Base-by-base conservation (phyloP, 1,140 invertebrate genomes). In the Scaptomyza montana region DNA sequence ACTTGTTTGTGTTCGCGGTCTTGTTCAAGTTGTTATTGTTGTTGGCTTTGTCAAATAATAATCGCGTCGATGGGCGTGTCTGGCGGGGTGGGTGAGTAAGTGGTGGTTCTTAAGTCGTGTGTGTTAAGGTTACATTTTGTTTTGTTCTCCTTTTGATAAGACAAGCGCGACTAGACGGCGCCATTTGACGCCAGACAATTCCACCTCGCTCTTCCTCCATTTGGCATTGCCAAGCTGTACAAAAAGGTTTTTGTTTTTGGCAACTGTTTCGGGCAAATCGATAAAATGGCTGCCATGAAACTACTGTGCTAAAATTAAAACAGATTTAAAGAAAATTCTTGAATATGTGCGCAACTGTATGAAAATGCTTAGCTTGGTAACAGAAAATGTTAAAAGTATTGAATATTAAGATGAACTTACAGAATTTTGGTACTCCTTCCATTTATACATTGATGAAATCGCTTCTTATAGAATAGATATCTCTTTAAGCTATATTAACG, bases 111-210 rank as follows among this genome's bases (percentile, higher is more conserved):
- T 49, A 63, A 47, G 65, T 55, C 63, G 73, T 57, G 69, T 84
- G 72, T 89, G 79, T 89, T 89, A 87, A 89, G 84, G 84, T 87
- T 87, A 84, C 73, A 89, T 16, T 77, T 75, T 89, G 66, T 74
- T 82, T 75, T 77, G 65, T 47, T 59, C 53, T 43, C 41, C 25
- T 51, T 41, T 39, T 49, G 59, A 59, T 43, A 65, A 10, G 36
- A 36, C 33, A 36, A 36, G 7, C 33, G 78, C 84, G 84, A 68
- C 84, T 56, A 87, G 84, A 87, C 84, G 84, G 79, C 84, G 84
- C 77, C 82, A 74, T 39, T 41, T 49, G 74, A 71, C 72, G 61
- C 63, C 76, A 71, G 76, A 61, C 62, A 67, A 64, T 49, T 65
- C 55, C 67, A 51, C 75, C 53, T 46, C 10, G 41, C 56, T 28